phyloP scores from a whole-genome alignment of 2,113 vertebrate genomes.

The Malurus alboscapulatus region DNA sequence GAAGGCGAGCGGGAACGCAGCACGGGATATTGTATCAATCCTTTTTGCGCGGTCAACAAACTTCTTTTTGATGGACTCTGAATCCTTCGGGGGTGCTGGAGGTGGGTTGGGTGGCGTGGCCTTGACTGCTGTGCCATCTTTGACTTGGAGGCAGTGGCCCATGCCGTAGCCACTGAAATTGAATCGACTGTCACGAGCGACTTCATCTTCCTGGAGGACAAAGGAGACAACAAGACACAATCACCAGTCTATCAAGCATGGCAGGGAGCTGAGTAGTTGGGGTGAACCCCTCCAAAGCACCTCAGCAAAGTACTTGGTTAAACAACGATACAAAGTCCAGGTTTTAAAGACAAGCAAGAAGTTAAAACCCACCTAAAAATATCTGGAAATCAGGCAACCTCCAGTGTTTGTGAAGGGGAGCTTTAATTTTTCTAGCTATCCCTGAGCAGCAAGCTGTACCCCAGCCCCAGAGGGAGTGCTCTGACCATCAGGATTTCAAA shows the following conservation, averaged over 20 bases:
- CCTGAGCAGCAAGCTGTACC: background rate
- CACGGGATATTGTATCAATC: slow-evolving; percentile 96
- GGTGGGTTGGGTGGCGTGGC: slow-evolving; percentile 73
- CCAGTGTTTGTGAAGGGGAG: background rate
- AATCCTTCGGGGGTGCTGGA: slow-evolving; percentile 82
- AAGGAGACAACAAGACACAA: slow-evolving; percentile 37
- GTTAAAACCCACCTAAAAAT: background rate
- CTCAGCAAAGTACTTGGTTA: background rate
- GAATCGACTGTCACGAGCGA: slow-evolving; percentile 87
- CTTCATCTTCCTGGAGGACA: slow-evolving; percentile 86
- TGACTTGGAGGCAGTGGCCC: slow-evolving; percentile 90
- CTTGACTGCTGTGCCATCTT: slow-evolving; percentile 88
- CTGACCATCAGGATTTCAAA: background rate
- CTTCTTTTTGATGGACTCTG: slow-evolving; percentile 91
- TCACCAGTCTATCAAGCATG: background rate
- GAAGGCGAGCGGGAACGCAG: slow-evolving; percentile 95
- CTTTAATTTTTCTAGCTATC: background rate
- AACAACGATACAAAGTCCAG: background rate
- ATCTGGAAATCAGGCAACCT: background rate
- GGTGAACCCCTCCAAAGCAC: background rate
- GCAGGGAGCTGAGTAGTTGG: background rate
- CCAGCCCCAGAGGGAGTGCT: rapidly evolving
- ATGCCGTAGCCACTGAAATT: slow-evolving; percentile 92
- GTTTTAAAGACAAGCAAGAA: background rate
- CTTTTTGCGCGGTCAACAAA: slow-evolving; percentile 98